phyloP scores from a whole-genome alignment of 2,888 invertebrate genomes.

The Linnaemya vulpina region DNA sequence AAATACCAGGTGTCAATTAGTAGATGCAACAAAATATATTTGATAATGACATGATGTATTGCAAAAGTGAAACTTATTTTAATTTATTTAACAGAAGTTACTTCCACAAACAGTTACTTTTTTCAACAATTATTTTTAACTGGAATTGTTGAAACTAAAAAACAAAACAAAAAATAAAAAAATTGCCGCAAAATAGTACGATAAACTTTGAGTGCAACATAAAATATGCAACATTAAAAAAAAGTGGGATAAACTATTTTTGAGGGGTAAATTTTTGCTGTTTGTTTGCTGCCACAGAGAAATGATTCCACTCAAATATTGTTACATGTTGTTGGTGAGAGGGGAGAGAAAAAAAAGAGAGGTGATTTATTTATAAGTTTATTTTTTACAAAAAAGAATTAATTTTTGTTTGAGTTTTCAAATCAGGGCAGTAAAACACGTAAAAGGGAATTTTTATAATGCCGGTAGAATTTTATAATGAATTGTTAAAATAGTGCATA shows the following conservation, averaged over 20 bases:
- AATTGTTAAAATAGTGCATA: too few relatives aligned
- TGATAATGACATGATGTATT: conserved; percentile 1
- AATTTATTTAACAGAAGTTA: conserved; percentile 38
- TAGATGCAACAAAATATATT: too few relatives aligned
- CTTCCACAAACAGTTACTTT: not conserved
- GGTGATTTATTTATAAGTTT: not conserved
- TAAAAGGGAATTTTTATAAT: too few relatives aligned
- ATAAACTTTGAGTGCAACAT: not conserved
- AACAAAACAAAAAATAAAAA: too few relatives aligned
- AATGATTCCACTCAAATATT: conserved; percentile 2
- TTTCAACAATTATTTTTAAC: conserved; percentile 4
- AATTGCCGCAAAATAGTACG: conserved; percentile 24
- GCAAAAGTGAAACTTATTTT: conserved; percentile 7
- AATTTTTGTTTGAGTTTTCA: not conserved
- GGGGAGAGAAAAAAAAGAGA: not conserved
- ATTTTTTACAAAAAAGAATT: not conserved
- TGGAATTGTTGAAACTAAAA: conserved; percentile 6
- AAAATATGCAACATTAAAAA: conserved; percentile 5
- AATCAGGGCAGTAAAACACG: too few relatives aligned
- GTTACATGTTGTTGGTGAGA: not conserved
- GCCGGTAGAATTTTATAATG: too few relatives aligned
- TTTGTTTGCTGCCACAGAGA: conserved; percentile 2
- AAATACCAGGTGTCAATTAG: too few relatives aligned
- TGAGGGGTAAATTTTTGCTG: not conserved
- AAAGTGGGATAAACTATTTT: conserved; percentile 27